phyloP scores from a whole-genome alignment of 2,888 invertebrate species.

The Sylvicola cinctus region DNA sequence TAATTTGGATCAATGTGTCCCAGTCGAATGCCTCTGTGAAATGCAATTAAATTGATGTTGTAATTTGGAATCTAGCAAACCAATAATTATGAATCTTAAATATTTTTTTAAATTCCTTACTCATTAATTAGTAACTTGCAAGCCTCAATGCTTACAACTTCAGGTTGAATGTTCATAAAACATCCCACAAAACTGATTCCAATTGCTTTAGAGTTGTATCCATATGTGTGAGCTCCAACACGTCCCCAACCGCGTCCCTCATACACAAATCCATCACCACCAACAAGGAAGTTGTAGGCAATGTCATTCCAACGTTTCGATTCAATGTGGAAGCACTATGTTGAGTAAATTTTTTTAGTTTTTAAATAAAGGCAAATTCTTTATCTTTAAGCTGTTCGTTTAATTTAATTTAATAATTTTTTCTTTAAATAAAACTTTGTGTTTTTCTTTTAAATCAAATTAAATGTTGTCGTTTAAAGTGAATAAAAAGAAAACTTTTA shows the following conservation, averaged over 20 bases:
- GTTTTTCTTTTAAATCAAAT: background rate
- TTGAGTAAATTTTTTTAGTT: constrained; percentile 4
- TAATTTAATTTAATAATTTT: no score
- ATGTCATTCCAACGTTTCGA: constrained; percentile 30
- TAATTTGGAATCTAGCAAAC: background rate
- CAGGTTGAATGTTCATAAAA: constrained; percentile 27
- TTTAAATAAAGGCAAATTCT: no score
- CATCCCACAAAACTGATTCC: constrained; percentile 32
- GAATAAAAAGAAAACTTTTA: no score
- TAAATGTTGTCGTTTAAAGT: no score
- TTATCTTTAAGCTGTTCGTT: no score
- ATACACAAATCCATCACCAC: constrained; percentile 33
- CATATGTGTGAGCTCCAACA: constrained; percentile 30
- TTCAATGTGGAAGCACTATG: constrained; percentile 27
- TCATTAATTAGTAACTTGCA: constrained; percentile 25
- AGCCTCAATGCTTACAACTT: constrained; percentile 21
- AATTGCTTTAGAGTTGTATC: constrained; percentile 28
- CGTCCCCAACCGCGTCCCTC: constrained; percentile 32
- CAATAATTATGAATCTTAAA: background rate
- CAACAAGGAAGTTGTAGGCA: constrained; percentile 32
- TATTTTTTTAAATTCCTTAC: constrained; percentile 7
- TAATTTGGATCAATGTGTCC: constrained; percentile 28
- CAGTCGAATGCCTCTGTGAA: constrained; percentile 23
- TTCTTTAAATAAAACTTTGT: background rate
- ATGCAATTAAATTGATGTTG: background rate